phyloP scores from a whole-genome alignment of 2,888 invertebrate genomes.

The Notodonta ziczac region DNA sequence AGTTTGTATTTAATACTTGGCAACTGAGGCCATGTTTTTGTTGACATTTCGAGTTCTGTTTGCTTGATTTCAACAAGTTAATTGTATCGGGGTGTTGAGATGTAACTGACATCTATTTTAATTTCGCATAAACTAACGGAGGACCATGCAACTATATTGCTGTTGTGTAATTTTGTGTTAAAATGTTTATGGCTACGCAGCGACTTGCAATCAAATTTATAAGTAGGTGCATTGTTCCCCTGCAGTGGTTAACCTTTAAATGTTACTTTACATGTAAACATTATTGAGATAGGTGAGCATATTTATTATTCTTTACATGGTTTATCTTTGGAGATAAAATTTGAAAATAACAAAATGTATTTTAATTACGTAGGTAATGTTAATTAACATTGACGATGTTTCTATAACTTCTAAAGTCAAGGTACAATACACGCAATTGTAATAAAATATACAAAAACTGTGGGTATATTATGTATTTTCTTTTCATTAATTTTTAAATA shows the following conservation, averaged over 20 bases:
- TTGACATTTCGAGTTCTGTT: constrained; percentile 1
- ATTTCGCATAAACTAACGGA: background rate
- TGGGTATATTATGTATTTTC: too few species aligned
- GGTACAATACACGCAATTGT: too few species aligned
- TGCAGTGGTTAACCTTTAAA: background rate
- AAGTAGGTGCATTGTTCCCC: background rate
- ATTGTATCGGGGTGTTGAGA: background rate
- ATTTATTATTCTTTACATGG: background rate
- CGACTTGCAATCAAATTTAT: background rate
- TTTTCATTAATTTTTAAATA: too few species aligned
- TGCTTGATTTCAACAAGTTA: constrained; percentile 4
- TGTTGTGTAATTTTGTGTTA: background rate
- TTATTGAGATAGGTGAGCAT: background rate
- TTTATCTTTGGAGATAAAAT: too few species aligned
- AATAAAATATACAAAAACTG: too few species aligned
- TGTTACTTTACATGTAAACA: background rate
- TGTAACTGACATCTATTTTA: background rate
- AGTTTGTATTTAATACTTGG: constrained; percentile 2
- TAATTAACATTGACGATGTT: too few species aligned
- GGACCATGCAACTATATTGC: background rate
- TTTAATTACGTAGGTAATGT: too few species aligned
- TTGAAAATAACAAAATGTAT: too few species aligned
- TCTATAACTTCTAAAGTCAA: too few species aligned
- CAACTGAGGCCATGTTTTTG: constrained; percentile 4
- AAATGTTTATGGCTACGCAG: background rate